A percentile compares a stretch with the other conserved stretches of the same genome.
Conservation (phyloP, 2,797 vertebrate genomes). For the Alauda arvensis region DNA sequence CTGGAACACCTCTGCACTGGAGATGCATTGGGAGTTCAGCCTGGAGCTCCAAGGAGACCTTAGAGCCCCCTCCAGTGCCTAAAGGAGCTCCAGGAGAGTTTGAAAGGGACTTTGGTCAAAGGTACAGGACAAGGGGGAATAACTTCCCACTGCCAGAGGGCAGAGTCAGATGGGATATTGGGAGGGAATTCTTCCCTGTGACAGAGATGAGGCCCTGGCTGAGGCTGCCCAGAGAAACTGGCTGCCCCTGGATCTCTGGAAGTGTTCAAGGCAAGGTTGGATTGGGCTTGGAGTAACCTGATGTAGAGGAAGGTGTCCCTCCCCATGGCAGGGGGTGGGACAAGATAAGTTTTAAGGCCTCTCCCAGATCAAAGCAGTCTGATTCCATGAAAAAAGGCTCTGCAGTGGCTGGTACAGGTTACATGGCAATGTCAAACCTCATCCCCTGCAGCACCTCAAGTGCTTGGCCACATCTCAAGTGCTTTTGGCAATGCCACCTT, state of each 20-base stretch:
- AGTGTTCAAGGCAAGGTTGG: background rate
- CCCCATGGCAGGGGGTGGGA: background rate
- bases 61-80: background rate
- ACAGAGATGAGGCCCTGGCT: background rate
- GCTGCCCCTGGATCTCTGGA: background rate
- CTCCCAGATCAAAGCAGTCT: background rate
- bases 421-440: background rate
- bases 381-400: background rate
- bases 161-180: background rate
- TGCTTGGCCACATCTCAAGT: background rate
- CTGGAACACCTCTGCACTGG: background rate
- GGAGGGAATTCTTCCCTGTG: background rate
- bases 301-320: background rate
- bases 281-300: background rate
- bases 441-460: background rate
- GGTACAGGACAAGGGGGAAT: background rate
- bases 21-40: background rate
- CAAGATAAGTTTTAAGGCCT: background rate
- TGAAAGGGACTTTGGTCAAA: background rate
- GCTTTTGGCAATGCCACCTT: background rate
- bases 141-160: background rate
- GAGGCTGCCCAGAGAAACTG: background rate
- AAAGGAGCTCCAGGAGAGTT: background rate
- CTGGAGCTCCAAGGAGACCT: background rate
- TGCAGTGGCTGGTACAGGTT: background rate